Conservation (phyloP, 2,113 vertebrate genomes). For the Brevimyrus niger region DNA sequence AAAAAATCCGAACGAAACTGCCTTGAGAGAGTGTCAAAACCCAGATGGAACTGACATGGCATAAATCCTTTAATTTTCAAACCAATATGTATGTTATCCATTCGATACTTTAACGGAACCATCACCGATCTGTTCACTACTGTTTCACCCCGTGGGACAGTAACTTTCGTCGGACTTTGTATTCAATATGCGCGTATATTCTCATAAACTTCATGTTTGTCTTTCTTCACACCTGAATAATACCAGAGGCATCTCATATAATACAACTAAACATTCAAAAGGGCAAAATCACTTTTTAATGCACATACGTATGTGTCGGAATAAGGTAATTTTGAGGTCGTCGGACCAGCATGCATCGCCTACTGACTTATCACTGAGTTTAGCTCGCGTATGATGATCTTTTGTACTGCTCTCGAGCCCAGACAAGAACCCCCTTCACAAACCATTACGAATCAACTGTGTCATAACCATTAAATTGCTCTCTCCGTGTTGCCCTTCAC, state of each 20-base stretch:
- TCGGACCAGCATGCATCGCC: neutral
- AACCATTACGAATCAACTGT: constrained; percentile 41
- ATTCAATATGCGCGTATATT: constrained; percentile 4
- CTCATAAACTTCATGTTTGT: neutral
- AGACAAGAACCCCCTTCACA: constrained; percentile 20
- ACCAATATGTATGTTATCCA: neutral
- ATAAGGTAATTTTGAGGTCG: neutral
- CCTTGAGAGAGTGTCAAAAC: neutral
- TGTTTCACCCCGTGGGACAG: neutral
- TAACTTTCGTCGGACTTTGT: constrained; percentile 1
- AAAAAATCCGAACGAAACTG: neutral
- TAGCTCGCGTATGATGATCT: constrained; percentile 11
- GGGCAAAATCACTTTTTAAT: neutral
- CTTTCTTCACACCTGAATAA: constrained; percentile 8
- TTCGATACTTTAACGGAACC: neutral
- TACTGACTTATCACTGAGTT: neutral
- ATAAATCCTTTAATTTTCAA: neutral
- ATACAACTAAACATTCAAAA: neutral
- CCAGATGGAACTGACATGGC: neutral
- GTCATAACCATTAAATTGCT: constrained; percentile 42
- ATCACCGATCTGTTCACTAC: neutral
- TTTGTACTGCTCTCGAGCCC: neutral
- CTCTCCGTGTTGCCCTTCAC: constrained; percentile 41
- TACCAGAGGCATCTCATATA: neutral
- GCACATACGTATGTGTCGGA: neutral